Evolutionary conservation across 1,140 invertebrate genomes (phyloP), one percentile per base, ranked within the genome.

Genomic region (Eciton burchellii): DNA sequence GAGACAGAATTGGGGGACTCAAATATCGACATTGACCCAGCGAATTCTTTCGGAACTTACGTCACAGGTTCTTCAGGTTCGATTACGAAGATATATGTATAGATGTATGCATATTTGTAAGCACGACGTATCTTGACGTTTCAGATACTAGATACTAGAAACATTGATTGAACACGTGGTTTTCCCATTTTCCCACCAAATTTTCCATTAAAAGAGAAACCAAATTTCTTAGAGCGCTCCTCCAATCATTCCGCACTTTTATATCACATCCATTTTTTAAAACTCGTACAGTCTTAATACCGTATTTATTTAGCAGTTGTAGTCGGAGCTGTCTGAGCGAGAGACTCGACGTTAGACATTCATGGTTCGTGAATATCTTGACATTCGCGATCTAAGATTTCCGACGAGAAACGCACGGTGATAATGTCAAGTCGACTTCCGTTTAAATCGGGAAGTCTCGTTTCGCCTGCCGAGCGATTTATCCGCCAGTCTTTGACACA

Each of bases 401-500:
- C 57, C 54, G 8, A 57, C 29, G 21, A 57, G 19, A 29, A 35
- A 6, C 35, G 35, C 29, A 43, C 21, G 11, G 21, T 57, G n/a
- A 9, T 24, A 6, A 26, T 63, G 9, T 76, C 59, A 14, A 76
- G 57, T 63, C 63, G 60, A n/a, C 59, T 16, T 49, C 24, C 43
- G 21, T 76, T 76, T 76, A 63, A 76, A 63, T 26, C 5, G 8
- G 43, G 35, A n/a, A 19, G 63, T 76, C 43, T 49, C 26, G 19
- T 63, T 76, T 76, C 43, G n/a, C 19, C 24, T 63, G 35, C 45
- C 35, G 26, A 49, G 43, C 43, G 72, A 76, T 76, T 76, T 74
- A 35, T 74, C 49, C 8, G 19, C 45, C 11, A 29, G 19, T 3
- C 43, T 49, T 49, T 35, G 43, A 60, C 60, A 63, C 26, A n/a